phyloP scores from a whole-genome alignment of 23 tunicate species.

The Ascidia mentula region DNA sequence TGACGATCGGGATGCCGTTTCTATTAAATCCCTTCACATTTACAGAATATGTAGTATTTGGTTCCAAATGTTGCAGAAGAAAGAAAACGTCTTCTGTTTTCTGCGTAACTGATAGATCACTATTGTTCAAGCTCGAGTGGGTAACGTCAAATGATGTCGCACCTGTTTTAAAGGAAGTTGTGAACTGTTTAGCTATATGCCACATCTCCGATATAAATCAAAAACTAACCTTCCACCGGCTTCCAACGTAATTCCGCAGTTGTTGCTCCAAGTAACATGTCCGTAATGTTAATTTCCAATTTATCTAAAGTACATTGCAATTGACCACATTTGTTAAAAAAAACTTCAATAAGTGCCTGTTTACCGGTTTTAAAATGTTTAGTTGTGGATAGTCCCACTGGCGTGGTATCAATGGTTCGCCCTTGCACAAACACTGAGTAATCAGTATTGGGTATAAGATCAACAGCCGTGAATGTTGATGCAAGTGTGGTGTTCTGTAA shows the following conservation, averaged over 20 bases:
- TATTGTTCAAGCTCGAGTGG: background rate
- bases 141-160: background rate
- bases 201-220: no score
- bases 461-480: background rate
- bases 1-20: background rate
- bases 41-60: background rate
- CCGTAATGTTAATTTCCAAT: background rate
- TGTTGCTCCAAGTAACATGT: background rate
- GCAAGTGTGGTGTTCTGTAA: background rate
- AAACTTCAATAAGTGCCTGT: no score
- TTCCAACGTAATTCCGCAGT: conserved; percentile 7
- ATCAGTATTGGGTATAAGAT: background rate
- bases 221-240: background rate
- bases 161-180: background rate
- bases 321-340: background rate
- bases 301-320: background rate
- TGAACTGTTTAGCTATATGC: no score
- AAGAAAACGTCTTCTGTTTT: background rate
- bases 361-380: background rate
- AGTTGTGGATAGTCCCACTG: background rate
- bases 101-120: background rate
- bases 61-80: background rate
- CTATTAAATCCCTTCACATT: background rate
- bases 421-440: background rate
- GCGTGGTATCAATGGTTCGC: background rate